Conservation (phyloP, 2,113 vertebrate genomes). For the Xiphias gladius region DNA sequence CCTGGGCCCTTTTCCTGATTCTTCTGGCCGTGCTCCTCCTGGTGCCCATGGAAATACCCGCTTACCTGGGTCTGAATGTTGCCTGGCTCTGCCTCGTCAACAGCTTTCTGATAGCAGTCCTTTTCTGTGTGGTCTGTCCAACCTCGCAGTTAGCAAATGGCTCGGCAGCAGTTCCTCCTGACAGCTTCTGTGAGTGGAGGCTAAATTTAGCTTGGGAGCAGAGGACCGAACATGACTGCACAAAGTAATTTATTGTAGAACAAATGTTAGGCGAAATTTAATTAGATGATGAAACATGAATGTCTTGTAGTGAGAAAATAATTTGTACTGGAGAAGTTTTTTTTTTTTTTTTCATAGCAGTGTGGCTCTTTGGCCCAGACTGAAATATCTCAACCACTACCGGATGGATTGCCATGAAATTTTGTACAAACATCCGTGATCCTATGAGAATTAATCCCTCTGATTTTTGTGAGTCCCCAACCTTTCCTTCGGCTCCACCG, state of each 20-base stretch:
- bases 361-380: background rate
- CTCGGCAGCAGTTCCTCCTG: slow-evolving; percentile 66
- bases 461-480: background rate
- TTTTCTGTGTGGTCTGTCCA: slow-evolving; percentile 81
- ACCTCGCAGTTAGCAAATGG: slow-evolving; percentile 49
- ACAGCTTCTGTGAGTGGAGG: slow-evolving; percentile 90
- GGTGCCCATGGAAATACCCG: slow-evolving; percentile 82
- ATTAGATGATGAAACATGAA: background rate
- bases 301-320: background rate
- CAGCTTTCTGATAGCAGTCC: slow-evolving; percentile 86
- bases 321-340: background rate
- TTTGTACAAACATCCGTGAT: background rate
- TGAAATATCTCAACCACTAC: background rate
- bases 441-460: background rate
- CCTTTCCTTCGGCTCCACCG: no score
- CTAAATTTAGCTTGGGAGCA: slow-evolving; percentile 83
- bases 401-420: background rate
- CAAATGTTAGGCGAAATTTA: background rate
- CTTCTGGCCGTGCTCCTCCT: slow-evolving; percentile 80
- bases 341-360: background rate
- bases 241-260: background rate
- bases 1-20: slow-evolving; percentile 86
- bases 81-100: slow-evolving; percentile 91
- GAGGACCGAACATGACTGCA: slow-evolving; percentile 27
- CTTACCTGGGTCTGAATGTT: slow-evolving; percentile 88